Evolutionary conservation across 1,140 invertebrate species (phyloP).

Genomic region (Trichonephila clavata): DNA sequence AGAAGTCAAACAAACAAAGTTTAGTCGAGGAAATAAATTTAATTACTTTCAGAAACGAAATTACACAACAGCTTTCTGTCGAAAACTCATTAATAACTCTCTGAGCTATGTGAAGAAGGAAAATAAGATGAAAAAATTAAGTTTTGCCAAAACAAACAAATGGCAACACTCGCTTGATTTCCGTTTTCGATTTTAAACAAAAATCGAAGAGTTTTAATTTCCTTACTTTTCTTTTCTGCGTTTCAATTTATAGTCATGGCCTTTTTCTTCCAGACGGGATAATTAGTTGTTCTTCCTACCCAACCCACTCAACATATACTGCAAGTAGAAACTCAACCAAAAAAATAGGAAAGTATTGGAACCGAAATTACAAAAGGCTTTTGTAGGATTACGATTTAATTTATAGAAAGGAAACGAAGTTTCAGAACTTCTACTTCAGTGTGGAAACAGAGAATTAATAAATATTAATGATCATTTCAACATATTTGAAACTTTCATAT

Average conservation of each 20-base stretch:
- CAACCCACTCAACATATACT: not conserved
- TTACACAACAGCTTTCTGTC: no score
- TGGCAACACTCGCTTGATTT: constrained; percentile 12
- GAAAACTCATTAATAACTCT: no score
- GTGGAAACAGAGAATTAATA: no score
- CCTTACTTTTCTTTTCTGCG: constrained; percentile 13
- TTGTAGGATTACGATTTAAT: constrained; percentile 27
- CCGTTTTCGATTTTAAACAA: constrained; percentile 42
- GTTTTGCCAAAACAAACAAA: constrained; percentile 25
- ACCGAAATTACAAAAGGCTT: constrained; percentile 45
- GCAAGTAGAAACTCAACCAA: not conserved
- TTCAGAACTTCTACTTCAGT: no score
- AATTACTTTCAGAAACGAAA: no score
- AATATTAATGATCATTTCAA: no score
- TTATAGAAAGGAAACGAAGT: not conserved
- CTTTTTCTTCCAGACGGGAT: not conserved
- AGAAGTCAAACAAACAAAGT: no score
- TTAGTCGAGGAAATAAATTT: no score
- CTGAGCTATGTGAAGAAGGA: no score
- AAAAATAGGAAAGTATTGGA: not conserved
- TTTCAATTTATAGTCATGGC: not conserved
- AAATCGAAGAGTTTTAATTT: constrained; percentile 50
- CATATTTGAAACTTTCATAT: no score
- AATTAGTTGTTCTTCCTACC: not conserved
- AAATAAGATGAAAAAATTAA: not conserved